Percentiles rank a stretch among this genome's conserved stretches.
Evolutionary conservation across 2,888 invertebrate genomes (phyloP).

Genomic region (Leptinotarsa juncta): DNA sequence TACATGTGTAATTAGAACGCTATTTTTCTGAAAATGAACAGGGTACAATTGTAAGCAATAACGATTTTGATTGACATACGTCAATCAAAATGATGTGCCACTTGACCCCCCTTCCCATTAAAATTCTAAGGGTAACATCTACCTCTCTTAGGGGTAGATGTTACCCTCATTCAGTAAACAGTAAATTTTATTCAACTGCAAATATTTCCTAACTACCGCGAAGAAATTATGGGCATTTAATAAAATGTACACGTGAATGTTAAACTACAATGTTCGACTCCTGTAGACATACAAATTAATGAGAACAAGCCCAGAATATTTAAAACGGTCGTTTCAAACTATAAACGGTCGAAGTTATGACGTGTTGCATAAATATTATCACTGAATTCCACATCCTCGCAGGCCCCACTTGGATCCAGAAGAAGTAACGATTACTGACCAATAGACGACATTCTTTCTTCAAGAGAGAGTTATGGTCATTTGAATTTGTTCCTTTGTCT

Average conservation of each 20-base stretch:
- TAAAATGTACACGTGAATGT: background rate
- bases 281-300: conserved; percentile 4
- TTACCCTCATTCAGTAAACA: too few relatives aligned
- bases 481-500: conserved; percentile 9
- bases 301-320: conserved; percentile 20
- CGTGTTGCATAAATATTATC: conserved; percentile 18
- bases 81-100: too few relatives aligned
- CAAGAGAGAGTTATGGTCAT: conserved; percentile 1
- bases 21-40: too few relatives aligned
- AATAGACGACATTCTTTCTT: conserved; percentile 3
- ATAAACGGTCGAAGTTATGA: conserved; percentile 16
- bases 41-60: too few relatives aligned
- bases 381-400: conserved; percentile 18
- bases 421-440: conserved; percentile 2
- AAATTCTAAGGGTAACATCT: too few relatives aligned
- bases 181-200: background rate
- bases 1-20: too few relatives aligned
- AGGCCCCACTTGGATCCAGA: background rate
- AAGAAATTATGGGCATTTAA: background rate
- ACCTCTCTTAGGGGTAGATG: too few relatives aligned
- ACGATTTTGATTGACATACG: too few relatives aligned
- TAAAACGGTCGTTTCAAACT: background rate
- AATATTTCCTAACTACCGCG: background rate
- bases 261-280: conserved; percentile 10
- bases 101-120: too few relatives aligned